Conservation (phyloP, 2,888 invertebrate species). For the Tiliacea citrago region DNA sequence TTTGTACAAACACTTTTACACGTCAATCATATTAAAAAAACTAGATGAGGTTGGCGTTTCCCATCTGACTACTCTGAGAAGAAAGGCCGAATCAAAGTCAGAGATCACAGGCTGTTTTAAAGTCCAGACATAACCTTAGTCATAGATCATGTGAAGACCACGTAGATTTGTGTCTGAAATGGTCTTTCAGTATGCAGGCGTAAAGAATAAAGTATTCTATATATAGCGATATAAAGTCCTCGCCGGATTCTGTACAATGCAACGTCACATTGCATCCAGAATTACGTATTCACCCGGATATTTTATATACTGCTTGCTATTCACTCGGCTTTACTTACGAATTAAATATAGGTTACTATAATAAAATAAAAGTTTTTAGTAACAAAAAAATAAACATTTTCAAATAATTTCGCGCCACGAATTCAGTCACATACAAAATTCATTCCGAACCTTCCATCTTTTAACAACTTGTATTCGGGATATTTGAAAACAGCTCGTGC, state of each 20-base stretch:
- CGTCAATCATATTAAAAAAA: too few relatives aligned
- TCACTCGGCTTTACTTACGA: slow-evolving; percentile 27
- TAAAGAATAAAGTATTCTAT: slow-evolving; percentile 48
- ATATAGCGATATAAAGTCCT: slow-evolving; percentile 56
- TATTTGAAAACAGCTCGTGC: too few relatives aligned
- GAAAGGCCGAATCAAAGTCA: too few relatives aligned
- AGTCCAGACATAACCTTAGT: too few relatives aligned
- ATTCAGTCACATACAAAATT: not conserved
- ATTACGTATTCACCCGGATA: slow-evolving; percentile 69
- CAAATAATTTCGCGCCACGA: not conserved
- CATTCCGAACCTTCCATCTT: not conserved
- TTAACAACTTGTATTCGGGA: too few relatives aligned
- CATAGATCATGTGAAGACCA: too few relatives aligned
- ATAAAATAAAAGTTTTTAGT: not conserved
- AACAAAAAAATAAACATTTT: not conserved
- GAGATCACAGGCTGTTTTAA: too few relatives aligned
- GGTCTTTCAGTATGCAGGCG: slow-evolving; percentile 12
- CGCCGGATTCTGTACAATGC: slow-evolving; percentile 61
- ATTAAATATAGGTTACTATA: not conserved
- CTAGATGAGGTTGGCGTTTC: too few relatives aligned
- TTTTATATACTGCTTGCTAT: slow-evolving; percentile 41
- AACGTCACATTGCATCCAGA: slow-evolving; percentile 64
- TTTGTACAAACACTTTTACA: too few relatives aligned
- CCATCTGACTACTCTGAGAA: too few relatives aligned
- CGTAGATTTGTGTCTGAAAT: too few relatives aligned